phyloP scores from a whole-genome alignment of 2,797 vertebrate species.

The Mormyrops attenuatus region DNA sequence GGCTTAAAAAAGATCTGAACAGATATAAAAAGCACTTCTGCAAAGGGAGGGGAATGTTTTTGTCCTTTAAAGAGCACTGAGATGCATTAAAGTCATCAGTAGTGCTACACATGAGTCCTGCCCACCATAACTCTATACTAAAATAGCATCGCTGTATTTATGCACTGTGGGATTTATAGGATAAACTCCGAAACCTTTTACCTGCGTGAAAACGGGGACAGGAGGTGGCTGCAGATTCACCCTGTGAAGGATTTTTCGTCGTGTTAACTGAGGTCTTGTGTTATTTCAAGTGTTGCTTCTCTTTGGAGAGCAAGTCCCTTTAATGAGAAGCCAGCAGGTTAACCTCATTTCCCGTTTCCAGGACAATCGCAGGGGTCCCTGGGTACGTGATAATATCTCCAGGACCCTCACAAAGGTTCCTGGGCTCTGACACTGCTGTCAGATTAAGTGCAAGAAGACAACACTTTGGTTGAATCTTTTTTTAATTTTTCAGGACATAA shows the following conservation, averaged over 20 bases:
- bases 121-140: not conserved
- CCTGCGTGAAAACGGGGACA: not conserved
- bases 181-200: not conserved
- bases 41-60: not conserved
- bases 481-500: not conserved
- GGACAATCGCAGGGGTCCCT: not conserved
- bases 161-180: not conserved
- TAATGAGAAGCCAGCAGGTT: not conserved
- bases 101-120: not conserved
- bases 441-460: not conserved
- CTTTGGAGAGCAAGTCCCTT: not conserved
- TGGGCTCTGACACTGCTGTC: not conserved
- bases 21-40: not conserved
- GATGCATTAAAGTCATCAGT: not conserved
- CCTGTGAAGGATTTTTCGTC: not conserved
- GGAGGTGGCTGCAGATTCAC: not conserved
- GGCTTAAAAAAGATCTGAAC: not conserved
- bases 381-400: not conserved
- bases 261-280: not conserved
- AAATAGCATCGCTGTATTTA: not conserved
- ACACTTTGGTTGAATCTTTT: not conserved
- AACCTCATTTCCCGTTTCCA: not conserved
- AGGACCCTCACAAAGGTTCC: not conserved
- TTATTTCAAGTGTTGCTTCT: not conserved
- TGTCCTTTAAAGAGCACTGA: not conserved